Base-by-base conservation (phyloP, 2,888 invertebrate genomes). In the Apomyelois bistriatella region DNA sequence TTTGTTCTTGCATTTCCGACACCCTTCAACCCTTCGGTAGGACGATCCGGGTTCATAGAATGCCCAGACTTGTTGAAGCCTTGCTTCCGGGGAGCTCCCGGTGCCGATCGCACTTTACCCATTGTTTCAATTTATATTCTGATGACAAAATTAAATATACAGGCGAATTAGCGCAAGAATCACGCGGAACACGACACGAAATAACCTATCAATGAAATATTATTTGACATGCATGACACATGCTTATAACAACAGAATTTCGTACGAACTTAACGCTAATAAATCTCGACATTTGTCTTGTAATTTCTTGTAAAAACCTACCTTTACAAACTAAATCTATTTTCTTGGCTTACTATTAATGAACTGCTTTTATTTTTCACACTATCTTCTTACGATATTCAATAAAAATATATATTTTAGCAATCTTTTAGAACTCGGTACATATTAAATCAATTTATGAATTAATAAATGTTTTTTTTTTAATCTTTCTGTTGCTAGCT, bases 41-140 rank as follows among this genome's bases (percentile, higher is more conserved):
- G 91, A 50, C 98, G 92, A 64, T 98, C 97, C 16, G 98, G 98
- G 81, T 99, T 99, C 97, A 99, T 96, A 53, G 98, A 98, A 88
- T 98, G 98, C 35, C 93, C 94, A 35, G 96, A 96, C 72, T 93
- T 94, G 73, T 97, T 97, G 72, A 97, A 93, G 48, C 96, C 95
- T 90, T 96, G 94, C 72, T 94, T 96, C 9, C 96, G 94, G 89
- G 96, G 96, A 30, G 95, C 91, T 52, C 95, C 95, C 71, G 93
- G 80, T 0, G 92, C 83, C 56, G 95, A 94, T 55, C 94, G 92
- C 60, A 94, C 93, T 90, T 96, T 96, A 36, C 94, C 94, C 96
- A 97, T 96, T 60, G 32, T 79, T 84, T 30, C 28, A 54, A 32
- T 32, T 15, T 6, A 13, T 9, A 12, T 12, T 12, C 4, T 1